Base-by-base conservation (phyloP, 2,888 invertebrate genomes). In the Athrips mouffetella region DNA sequence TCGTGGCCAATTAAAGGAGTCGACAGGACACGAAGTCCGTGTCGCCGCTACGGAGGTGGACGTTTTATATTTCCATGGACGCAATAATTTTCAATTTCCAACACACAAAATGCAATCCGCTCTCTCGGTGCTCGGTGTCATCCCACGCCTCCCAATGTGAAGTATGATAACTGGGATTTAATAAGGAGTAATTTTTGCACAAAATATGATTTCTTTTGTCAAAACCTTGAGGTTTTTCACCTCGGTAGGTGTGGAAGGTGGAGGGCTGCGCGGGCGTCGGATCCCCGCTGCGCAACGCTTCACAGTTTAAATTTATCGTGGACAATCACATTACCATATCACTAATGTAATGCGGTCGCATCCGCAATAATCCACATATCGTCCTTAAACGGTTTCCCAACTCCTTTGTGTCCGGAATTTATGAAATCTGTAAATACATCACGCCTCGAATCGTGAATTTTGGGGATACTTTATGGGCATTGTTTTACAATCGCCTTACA, bases 261-360 rank as follows among this genome's bases (percentile, higher is more conserved):
- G 58, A 54, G 66, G 57, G 63, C 59, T 71, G 76, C 77, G 77
- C 76, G 70, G 70, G 76, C 78, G 78, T 76, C 68, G 76, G 67
- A 59, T 60, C 61, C 87, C 86, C 72, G 86, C 86, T 80, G 86
- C 56, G 73, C 67, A 63, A 59, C 67, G 66, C 67, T 70, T 69
- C 61, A 70, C 73, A 67, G 71, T 77, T 79, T 84, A 86, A n/a
- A 87, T 87, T 83, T 83, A 84, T 84, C 76, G 78, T 74, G 68
- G 80, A 86, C 85, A 86, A 84, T 82, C 84, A 82, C 85, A 87
- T 88, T 87, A 88, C 82, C 86, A 87, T 87, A 87, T 82, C 81
- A 82, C 81, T 81, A 83, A 83, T 80, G 80, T 80, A 80, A 86
- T 77, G 79, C 79, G 76, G 73, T 70, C 74, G 78, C 76, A 82